Evolutionary conservation across 2,888 invertebrate genomes (phyloP).

Genomic region (Mactromeris polynyma): DNA sequence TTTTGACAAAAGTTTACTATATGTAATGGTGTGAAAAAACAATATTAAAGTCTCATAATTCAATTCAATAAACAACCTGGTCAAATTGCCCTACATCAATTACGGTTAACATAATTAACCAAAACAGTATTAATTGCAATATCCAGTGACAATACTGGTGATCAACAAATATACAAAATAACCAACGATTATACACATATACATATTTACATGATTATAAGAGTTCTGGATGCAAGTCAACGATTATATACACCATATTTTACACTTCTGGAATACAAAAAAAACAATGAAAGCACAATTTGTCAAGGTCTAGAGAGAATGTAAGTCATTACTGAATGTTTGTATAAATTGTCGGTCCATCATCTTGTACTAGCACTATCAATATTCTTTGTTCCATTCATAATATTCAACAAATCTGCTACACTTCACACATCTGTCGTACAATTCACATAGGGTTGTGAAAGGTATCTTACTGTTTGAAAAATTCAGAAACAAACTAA

Average conservation of each 20-base stretch:
- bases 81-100: background rate
- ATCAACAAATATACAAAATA: conserved; percentile 11
- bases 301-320: conserved; percentile 21
- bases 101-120: background rate
- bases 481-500: background rate
- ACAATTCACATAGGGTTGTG: background rate
- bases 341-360: conserved; percentile 13
- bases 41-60: background rate
- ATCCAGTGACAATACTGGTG: background rate
- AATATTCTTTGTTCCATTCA: background rate
- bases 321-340: conserved; percentile 25
- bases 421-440: background rate
- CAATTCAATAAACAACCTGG: background rate
- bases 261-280: conserved; percentile 33
- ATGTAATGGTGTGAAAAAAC: no score
- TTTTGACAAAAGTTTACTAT: no score
- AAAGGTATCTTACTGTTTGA: background rate
- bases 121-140: background rate
- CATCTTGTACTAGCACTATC: background rate
- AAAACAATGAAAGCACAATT: conserved; percentile 41
- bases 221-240: background rate
- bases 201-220: conserved; percentile 16
- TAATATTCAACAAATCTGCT: background rate
- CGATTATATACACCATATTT: conserved; percentile 23
- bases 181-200: background rate